These are phyloP conservation scores for Temnothorax nylanderi DNA, from an alignment of 1,140 invertebrate species.

Conservation along the genomic window DNA sequence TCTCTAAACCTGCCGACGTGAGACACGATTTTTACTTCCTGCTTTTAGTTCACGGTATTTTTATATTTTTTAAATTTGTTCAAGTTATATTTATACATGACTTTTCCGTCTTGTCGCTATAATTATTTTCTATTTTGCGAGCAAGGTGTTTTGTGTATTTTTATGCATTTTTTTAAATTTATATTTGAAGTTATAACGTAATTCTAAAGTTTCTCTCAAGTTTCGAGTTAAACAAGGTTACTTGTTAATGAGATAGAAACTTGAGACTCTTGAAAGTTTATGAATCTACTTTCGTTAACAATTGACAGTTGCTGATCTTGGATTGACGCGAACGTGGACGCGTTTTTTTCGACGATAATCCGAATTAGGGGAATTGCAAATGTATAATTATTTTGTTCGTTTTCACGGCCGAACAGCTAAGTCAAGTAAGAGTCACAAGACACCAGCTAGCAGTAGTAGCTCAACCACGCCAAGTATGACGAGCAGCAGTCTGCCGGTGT, in stretches of 20 bases:
- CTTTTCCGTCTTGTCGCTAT: not conserved
- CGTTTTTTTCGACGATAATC: constrained; percentile 14
- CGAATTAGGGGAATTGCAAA: not conserved
- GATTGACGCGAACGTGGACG: constrained; percentile 18
- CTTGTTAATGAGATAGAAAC: constrained; percentile 26
- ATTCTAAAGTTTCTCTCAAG: constrained; percentile 1
- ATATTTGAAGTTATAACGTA: not conserved
- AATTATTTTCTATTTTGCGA: not conserved
- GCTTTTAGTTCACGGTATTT: not conserved
- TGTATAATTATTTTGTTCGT: constrained; percentile 13
- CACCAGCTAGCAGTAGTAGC: constrained; percentile 78
- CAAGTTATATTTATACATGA: not conserved
- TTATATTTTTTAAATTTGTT: not conserved
- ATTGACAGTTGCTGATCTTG: not conserved
- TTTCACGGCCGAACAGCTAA: constrained; percentile 77
- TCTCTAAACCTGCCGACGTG: not conserved
- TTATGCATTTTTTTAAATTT: constrained; percentile 1
- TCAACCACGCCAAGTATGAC: constrained; percentile 80
- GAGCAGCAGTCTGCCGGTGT: constrained; percentile 75
- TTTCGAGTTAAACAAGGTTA: constrained; percentile 37
- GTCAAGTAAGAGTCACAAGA: constrained; percentile 85
- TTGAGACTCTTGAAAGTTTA: not conserved
- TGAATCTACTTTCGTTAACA: not conserved
- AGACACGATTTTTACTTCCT: not conserved
- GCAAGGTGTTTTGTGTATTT: not conserved